Base-by-base conservation (phyloP, 2,888 invertebrate species). In the Acrobasis repandana region DNA sequence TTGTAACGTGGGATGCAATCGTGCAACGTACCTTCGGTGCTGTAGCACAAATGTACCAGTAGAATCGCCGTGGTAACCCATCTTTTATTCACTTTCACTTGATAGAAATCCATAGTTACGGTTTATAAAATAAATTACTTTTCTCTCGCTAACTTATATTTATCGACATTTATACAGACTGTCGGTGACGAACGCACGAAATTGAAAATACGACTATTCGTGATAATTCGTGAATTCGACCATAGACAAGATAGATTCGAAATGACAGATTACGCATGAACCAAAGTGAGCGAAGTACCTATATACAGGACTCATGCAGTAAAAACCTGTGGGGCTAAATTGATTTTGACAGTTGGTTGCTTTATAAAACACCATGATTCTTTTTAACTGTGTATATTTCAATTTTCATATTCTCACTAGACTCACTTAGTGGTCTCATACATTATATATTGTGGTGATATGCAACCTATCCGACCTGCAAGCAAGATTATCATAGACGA, bases 21-120 rank as follows among this genome's bases (percentile, higher is more conserved):
- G 16, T 15, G 36, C 14, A 61, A 63, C 67, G 43, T 64, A 67
- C 67, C 67, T 63, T 61, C 56, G 48, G 52, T 56, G 34, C 61
- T 38, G 58, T 59, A 49, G 58, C 49, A 60, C 54, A 61, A 54
- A 56, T 14, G 47, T 9, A 65, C 61, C 43, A 67, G 50, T 48
- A 63, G 57, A 48, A 61, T 14, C n/a, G 56, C 58, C 33, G 60
- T 58, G 18, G 64, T 52, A 11, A 56, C 47, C 56, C 60, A 63
- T 58, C 60, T 61, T 16, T 61, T 64, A 49, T 56, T 58, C 36
- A 64, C 56, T 36, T 58, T 63, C 63, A 64, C 63, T 61, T 47
- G 56, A 10, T 61, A 61, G 61, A 57, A 61, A 52, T 63, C 56
- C 65, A 63, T 60, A 38, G 11, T 58, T 38, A 10, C 15, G 50